These are phyloP conservation scores for Seira musarum DNA, from an alignment of 2,888 invertebrate genomes.

Conservation along the genomic window DNA sequence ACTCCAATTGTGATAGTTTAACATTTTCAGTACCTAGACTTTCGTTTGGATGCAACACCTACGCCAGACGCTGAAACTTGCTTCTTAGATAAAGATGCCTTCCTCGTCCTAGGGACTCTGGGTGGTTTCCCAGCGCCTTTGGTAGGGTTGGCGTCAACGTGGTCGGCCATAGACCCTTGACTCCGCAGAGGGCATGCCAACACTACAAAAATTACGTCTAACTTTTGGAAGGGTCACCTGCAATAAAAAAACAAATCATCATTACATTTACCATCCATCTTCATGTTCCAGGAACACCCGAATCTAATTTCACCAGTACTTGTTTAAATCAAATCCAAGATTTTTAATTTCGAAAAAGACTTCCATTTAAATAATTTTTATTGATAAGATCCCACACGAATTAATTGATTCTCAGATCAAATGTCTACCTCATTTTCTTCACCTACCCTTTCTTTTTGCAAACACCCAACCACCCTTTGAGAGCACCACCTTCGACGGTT, in stretches of 20 bases:
- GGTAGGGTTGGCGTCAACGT: slow-evolving; percentile 70
- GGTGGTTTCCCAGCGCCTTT: slow-evolving; percentile 71
- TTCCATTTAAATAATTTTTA: too few relatives aligned
- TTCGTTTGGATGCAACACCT: slow-evolving; percentile 60
- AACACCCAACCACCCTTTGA: too few relatives aligned
- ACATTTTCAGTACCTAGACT: too few relatives aligned
- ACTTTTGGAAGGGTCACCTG: slow-evolving; percentile 55
- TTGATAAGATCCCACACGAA: too few relatives aligned
- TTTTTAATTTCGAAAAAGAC: too few relatives aligned
- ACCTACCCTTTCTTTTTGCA: too few relatives aligned
- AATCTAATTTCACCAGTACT: too few relatives aligned
- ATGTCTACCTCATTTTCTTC: too few relatives aligned
- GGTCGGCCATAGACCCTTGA: slow-evolving; percentile 72
- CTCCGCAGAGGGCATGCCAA: slow-evolving; percentile 73
- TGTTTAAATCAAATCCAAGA: too few relatives aligned
- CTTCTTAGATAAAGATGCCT: slow-evolving; percentile 60
- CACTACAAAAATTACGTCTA: slow-evolving; percentile 60
- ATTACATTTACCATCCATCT: not conserved
- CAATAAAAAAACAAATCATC: slow-evolving; percentile 17
- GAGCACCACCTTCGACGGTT: too few relatives aligned
- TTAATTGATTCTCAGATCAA: too few relatives aligned
- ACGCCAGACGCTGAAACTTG: slow-evolving; percentile 54
- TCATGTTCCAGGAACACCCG: too few relatives aligned
- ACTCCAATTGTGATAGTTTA: not conserved
- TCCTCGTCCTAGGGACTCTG: slow-evolving; percentile 68